These are phyloP conservation scores for Bovichtus variegatus DNA, from an alignment of 2,797 vertebrate species.

Conservation along the genomic window DNA sequence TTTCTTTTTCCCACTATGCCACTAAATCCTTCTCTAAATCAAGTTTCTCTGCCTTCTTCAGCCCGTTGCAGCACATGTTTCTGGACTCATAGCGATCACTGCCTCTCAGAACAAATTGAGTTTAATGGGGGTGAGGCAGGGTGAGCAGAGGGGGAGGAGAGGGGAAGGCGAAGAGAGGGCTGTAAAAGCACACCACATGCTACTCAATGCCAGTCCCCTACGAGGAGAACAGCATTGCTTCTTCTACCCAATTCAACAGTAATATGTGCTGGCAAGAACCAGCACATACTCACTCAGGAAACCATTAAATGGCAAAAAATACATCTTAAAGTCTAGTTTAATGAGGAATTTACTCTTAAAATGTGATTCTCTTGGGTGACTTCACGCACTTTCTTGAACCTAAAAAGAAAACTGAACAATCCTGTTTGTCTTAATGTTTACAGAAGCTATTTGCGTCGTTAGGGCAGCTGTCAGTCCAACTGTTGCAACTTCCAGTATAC, in stretches of 20 bases:
- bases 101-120: conserved; percentile 75
- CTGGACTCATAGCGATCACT: conserved; percentile 50
- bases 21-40: conserved; percentile 46
- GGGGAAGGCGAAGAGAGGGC: conserved; percentile 22
- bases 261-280: neutral
- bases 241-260: conserved; percentile 17
- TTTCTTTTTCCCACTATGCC: conserved; percentile 19
- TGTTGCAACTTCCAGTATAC: neutral
- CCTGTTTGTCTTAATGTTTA: neutral
- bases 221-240: conserved; percentile 27
- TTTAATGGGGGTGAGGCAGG: conserved; percentile 76
- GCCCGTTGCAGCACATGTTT: conserved; percentile 56
- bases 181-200: conserved; percentile 74
- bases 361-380: neutral
- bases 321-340: neutral
- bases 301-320: neutral
- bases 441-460: neutral
- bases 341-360: neutral
- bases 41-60: conserved; percentile 36
- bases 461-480: neutral
- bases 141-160: conserved; percentile 39
- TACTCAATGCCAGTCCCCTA: conserved; percentile 36
- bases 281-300: conserved; percentile 1
- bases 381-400: neutral
- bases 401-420: neutral